Evolutionary conservation across 2,888 invertebrate species (phyloP).

Genomic region (Cantharis rustica): DNA sequence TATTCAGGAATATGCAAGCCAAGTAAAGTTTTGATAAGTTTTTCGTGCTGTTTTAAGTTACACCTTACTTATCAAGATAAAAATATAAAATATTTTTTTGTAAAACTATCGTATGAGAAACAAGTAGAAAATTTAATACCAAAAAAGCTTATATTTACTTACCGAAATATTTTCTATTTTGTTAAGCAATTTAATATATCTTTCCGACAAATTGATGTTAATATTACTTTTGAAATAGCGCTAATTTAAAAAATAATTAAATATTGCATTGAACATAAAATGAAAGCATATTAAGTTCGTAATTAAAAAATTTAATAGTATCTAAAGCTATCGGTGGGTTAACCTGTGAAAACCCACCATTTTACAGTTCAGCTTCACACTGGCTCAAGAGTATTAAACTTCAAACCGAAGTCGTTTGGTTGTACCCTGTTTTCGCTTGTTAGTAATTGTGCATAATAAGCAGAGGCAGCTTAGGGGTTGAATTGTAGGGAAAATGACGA

Average conservation of each 20-base stretch:
- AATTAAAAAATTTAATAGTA: not conserved
- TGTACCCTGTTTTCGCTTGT: constrained; percentile 22
- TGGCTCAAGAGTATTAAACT: not conserved
- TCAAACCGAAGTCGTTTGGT: constrained; percentile 6
- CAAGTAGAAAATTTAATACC: too few species aligned
- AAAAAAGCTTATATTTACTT: too few species aligned
- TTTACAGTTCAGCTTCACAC: not conserved
- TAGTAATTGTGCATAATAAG: constrained; percentile 29
- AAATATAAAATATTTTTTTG: too few species aligned
- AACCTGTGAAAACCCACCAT: not conserved
- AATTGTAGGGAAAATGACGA: not conserved
- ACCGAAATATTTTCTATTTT: too few species aligned
- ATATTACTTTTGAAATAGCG: not conserved
- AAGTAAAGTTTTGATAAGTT: too few species aligned
- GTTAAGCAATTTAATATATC: too few species aligned
- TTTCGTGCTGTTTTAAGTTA: too few species aligned
- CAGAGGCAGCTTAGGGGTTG: constrained; percentile 21
- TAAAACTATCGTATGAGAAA: too few species aligned
- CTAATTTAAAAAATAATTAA: not conserved
- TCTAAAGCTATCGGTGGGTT: not conserved
- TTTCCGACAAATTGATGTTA: too few species aligned
- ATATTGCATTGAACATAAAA: not conserved
- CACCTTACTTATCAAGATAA: too few species aligned
- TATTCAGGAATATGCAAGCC: too few species aligned
- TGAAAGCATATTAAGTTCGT: not conserved